Percentiles rank a stretch among this genome's conserved stretches.
phyloP scores from a whole-genome alignment of 1,140 invertebrate species.

The Myzus persicae region DNA sequence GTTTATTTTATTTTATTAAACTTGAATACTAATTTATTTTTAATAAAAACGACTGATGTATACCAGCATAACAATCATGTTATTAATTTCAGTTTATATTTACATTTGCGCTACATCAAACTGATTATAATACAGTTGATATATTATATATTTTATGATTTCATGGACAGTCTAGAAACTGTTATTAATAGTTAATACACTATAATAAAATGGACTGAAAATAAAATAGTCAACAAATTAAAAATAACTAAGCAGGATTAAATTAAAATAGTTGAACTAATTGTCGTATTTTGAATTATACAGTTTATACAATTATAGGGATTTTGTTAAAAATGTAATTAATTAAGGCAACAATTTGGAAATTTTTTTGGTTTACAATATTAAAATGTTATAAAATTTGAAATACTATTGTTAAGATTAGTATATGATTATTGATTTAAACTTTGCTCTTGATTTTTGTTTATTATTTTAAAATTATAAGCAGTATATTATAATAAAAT shows the following conservation, averaged over 20 bases:
- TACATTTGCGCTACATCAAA: not conserved
- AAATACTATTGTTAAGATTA: not conserved
- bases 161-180: not conserved
- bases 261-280: not conserved
- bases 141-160: not conserved
- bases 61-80: not conserved
- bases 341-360: not conserved
- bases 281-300: not conserved
- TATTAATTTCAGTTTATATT: not conserved
- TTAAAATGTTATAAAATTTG: not conserved
- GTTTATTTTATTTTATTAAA: not conserved
- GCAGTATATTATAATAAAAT: not conserved
- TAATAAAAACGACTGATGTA: not conserved
- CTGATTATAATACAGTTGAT: not conserved
- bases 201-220: not conserved
- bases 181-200: not conserved
- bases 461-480: not conserved
- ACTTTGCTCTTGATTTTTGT: not conserved
- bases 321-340: not conserved
- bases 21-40: not conserved
- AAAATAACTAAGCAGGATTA: not conserved
- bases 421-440: not conserved
- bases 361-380: not conserved
- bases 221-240: not conserved
- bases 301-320: not conserved